These are phyloP conservation scores for Xanthorhoe spadicearia DNA, from an alignment of 2,888 invertebrate genomes.

Conservation along the genomic window DNA sequence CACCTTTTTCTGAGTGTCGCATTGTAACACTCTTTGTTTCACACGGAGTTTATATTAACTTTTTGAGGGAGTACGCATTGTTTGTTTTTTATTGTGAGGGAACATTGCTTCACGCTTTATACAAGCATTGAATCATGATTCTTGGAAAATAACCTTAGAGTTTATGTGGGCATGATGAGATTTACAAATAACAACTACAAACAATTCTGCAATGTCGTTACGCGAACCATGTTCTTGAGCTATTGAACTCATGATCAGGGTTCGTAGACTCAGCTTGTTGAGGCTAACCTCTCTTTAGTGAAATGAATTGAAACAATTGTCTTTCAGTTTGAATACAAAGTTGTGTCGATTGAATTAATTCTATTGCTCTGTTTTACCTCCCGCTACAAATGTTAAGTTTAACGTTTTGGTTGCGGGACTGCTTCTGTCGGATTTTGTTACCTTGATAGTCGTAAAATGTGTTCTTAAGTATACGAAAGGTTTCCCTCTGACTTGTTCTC, in stretches of 20 bases:
- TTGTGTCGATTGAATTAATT: conserved; percentile 81
- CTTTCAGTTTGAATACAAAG: conserved; percentile 75
- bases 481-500: conserved; percentile 48
- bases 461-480: conserved; percentile 48
- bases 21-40: conserved; percentile 11
- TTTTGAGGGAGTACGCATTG: conserved; percentile 1
- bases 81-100: not conserved
- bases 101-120: not conserved
- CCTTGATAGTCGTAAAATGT: conserved; percentile 53
- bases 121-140: not conserved
- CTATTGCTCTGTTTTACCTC: conserved; percentile 75
- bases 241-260: conserved; percentile 56
- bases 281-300: conserved; percentile 69
- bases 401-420: conserved; percentile 63
- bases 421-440: conserved; percentile 59
- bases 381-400: conserved; percentile 75
- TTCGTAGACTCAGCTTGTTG: conserved; percentile 67
- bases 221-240: conserved; percentile 7
- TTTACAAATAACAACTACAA: not conserved
- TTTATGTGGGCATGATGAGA: not conserved
- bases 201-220: not conserved
- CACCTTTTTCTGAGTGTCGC: conserved; percentile 17
- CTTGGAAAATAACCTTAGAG: not conserved
- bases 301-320: conserved; percentile 74
- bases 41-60: conserved; percentile 10